Base-by-base conservation (phyloP, 1,140 invertebrate species). In the Ectropis grisescens region DNA sequence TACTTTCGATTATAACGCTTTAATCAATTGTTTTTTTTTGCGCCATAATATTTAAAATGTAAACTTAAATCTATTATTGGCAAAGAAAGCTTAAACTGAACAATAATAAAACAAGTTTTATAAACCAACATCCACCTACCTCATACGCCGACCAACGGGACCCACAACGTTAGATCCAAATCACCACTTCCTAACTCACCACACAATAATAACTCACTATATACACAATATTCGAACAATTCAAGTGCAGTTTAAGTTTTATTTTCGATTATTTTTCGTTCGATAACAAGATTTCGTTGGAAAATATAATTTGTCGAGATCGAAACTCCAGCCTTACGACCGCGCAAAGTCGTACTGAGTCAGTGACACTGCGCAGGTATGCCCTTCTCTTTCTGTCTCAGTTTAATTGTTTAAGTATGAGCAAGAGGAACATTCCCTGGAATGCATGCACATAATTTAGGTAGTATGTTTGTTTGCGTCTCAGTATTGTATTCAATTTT, bases 361-460 rank as follows among this genome's bases (percentile, higher is more conserved):
- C 74, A 76, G 54, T 72, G 74, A 72, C 71, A 76, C 62, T 76
- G 69, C 59, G 65, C 64, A 57, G 24, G 43, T 60, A 38, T 13
- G 28, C 34, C 58, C 36, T 28, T 62, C 60, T 58, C 59, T 52
- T 19, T 67, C 50, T 40, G 38, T 45, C 51, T 9, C 25, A 11
- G 8, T n/a, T 7, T 37, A 11, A 13, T 12, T 9, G 3, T 28
- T 34, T 33, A 24, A n/a, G 57, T 38, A 30, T 25, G 53, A 74
- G 37, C 23, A 58, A 64, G 70, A 71, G 22, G 34, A 40, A 25
- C 29, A 46, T 58, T 52, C 47, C 29, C 53, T 55, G 67, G 69
- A 74, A 76, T 76, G 61, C 58, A 52, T 48, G 48, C 50, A 59
- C 48, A 65, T 58, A 55, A 55, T 41, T 47, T 41, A 51, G 43